Evolutionary conservation across 2,113 vertebrate genomes (phyloP), one percentile per base, ranked within the genome.

Genomic region (Vimba vimba): DNA sequence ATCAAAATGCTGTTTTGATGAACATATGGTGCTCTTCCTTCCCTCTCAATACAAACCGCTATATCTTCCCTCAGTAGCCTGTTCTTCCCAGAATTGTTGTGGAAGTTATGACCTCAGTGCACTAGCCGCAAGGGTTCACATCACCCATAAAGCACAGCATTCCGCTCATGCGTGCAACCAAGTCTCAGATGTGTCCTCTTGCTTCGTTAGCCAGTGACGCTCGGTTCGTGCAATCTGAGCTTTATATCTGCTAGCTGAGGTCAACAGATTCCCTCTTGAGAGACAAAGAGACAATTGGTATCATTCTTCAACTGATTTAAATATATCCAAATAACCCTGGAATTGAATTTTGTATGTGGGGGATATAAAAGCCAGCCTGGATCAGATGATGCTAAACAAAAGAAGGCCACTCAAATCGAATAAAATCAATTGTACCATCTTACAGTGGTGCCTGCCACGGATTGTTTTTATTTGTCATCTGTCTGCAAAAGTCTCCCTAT

Each of bases 231-330:
- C 62, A 66, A 69, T 82, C 62, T 52, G 62, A 82, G 62, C 64
- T 52, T 21, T 64, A 27, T 25, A 80, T 68, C 45, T 52, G 62
- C 62, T 82, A 27, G 21, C 79, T 50, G 25, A 68, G 79, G 62
- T 52, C 79, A 52, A 52, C 45, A 82, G 43, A 82, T 10, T 47
- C 45, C 62, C 62, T 15, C 45, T 43, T 50, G 79, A 68, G 79
- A 82, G 27, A 36, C 39, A 43, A 47, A 27, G 15, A 33, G 50
- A 60, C 47, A 80, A 47, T 36, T 52, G 79, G 23, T 19, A 68
- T 47, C 79, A 82, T 82, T 82, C n/a, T 82, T 68, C 9, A 50
- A 33, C 10, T 19, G 25, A 82, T 82, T 81, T 81, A 30, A 81
- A 82, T 50, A 8, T 4, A 66, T n/a, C 39, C 50, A 69, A 78